Conservation (phyloP, 2,113 vertebrate species). For the Pimephales promelas region DNA sequence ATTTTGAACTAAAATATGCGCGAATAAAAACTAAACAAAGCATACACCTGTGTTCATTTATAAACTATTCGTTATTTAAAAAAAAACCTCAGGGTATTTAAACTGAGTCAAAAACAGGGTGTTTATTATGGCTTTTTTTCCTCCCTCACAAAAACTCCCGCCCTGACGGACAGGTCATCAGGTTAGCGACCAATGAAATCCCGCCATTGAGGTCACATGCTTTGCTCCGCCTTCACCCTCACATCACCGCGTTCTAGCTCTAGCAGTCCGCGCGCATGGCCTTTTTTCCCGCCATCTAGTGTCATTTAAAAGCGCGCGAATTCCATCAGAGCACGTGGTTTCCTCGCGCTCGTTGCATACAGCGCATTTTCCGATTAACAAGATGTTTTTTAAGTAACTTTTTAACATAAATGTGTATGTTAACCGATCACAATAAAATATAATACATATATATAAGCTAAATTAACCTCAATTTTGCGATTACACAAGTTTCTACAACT, state of each 20-base stretch:
- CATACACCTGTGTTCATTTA: not conserved
- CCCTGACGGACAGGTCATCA: not conserved
- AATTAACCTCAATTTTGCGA: no score
- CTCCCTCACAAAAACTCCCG: slow-evolving; percentile 2
- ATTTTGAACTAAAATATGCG: not conserved
- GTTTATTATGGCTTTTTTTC: not conserved
- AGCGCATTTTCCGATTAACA: no score
- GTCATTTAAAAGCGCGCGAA: slow-evolving; percentile 25
- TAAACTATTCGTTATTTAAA: no score
- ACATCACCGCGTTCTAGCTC: not conserved
- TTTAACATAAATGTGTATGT: no score
- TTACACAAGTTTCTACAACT: not conserved
- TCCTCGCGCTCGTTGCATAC: no score
- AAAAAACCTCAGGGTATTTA: no score
- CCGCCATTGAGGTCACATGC: not conserved
- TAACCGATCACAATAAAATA: no score
- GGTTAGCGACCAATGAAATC: not conserved
- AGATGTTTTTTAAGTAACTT: no score
- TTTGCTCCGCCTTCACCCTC: not conserved
- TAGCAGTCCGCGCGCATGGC: not conserved
- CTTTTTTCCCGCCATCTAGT: slow-evolving; percentile 29
- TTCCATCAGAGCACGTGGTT: not conserved
- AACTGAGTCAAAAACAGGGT: no score
- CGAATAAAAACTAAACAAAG: not conserved
- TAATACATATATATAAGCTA: no score